Percentiles rank a stretch among this genome's conserved stretches.
Conservation (phyloP, 2,113 vertebrate species). For the Acanthisitta chloris region DNA sequence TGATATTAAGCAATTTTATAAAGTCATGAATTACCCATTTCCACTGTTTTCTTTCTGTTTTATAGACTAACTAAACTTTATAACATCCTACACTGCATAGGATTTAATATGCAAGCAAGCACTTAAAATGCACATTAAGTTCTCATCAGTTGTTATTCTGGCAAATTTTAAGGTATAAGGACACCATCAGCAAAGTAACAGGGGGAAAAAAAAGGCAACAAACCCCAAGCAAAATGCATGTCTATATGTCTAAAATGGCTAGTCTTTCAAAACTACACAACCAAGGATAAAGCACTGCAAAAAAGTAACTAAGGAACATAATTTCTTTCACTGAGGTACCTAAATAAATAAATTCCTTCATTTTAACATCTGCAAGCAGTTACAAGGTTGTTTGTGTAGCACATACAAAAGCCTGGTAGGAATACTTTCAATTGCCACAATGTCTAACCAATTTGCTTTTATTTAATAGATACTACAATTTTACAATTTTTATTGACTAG, state of each 20-base stretch:
- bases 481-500: background rate
- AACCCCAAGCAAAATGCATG: rapidly evolving
- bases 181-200: background rate
- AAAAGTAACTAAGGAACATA: background rate
- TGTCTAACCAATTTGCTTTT: background rate
- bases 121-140: background rate
- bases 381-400: background rate
- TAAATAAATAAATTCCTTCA: background rate
- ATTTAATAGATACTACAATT: background rate
- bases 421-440: background rate
- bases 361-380: background rate
- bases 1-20: background rate
- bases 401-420: background rate
- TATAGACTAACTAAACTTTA: background rate
- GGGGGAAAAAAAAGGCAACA: background rate
- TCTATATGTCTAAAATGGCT: no score
- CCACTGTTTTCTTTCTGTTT: background rate
- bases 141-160: background rate
- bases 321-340: background rate
- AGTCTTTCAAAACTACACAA: background rate
- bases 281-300: background rate
- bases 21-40: background rate
- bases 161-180: background rate
- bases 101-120: background rate
- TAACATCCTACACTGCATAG: background rate